phyloP scores from a whole-genome alignment of 2,888 invertebrate species.

The Diloba caeruleocephala region DNA sequence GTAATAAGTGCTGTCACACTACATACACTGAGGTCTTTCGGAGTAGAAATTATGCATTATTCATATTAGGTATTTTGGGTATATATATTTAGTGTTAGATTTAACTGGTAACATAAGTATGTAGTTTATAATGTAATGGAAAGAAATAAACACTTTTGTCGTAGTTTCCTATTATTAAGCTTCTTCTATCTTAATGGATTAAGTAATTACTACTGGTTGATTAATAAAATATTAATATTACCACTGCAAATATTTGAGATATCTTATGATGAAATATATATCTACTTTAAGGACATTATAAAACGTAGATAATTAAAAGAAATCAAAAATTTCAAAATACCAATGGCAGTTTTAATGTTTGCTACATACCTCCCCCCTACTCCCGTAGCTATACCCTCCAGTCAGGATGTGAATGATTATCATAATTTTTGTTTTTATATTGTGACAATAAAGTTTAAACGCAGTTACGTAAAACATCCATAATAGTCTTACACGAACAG shows the following conservation, averaged over 20 bases:
- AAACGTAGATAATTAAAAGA: conserved; percentile 90
- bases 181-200: conserved; percentile 89
- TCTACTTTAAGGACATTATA: conserved; percentile 90
- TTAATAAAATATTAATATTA: conserved; percentile 89
- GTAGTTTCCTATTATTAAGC: conserved; percentile 89
- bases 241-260: conserved; percentile 90
- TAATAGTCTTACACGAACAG: conserved; percentile 81
- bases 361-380: conserved; percentile 58
- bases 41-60: conserved; percentile 88
- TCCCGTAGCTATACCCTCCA: conserved; percentile 61
- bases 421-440: conserved; percentile 88
- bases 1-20: conserved; percentile 86
- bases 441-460: conserved; percentile 48
- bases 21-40: conserved; percentile 84
- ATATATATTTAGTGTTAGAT: conserved; percentile 87
- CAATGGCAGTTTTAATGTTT: conserved; percentile 87
- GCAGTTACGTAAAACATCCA: conserved; percentile 25
- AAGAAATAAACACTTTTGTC: conserved; percentile 87
- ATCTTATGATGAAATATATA: conserved; percentile 90
- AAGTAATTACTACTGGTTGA: conserved; percentile 88
- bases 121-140: conserved; percentile 89
- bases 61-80: conserved; percentile 89
- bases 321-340: conserved; percentile 89
- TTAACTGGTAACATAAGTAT: conserved; percentile 88
- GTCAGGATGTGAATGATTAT: conserved; percentile 58